Evolutionary conservation across 2,797 vertebrate genomes (phyloP).

Genomic region (Paedocypris micromegethes): DNA sequence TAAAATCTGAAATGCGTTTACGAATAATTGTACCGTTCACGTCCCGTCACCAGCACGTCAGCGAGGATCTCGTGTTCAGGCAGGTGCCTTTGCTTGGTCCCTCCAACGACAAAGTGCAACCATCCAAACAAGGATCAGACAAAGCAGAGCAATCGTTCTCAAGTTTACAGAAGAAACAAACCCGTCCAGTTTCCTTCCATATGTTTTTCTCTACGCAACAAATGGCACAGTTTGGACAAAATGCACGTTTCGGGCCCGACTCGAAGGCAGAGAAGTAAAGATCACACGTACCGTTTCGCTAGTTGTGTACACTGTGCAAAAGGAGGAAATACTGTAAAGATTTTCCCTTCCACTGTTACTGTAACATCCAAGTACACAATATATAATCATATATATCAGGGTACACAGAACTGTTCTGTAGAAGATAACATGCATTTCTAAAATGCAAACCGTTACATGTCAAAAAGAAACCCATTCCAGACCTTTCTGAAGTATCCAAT

Average conservation of each 20-base stretch:
- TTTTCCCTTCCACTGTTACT: conserved; percentile 56
- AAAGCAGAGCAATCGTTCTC: conserved; percentile 37
- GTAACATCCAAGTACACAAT: conserved; percentile 63
- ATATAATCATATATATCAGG: conserved; percentile 52
- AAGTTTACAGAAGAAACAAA: conserved; percentile 16
- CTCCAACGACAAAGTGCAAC: conserved; percentile 59
- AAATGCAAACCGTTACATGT: conserved; percentile 73
- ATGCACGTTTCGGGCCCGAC: conserved; percentile 49
- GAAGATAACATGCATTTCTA: conserved; percentile 76
- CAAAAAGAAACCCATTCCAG: conserved; percentile 54
- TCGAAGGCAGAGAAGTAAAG: conserved; percentile 48
- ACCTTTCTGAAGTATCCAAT: conserved; percentile 51
- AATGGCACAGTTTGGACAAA: conserved; percentile 69
- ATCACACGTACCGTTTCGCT: conserved; percentile 38
- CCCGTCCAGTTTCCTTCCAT: conserved; percentile 59
- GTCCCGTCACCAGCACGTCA: conserved; percentile 23
- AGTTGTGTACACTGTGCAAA: conserved; percentile 46
- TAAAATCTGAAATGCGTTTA: conserved; percentile 22
- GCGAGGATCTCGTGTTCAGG: conserved; percentile 48
- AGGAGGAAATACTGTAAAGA: conserved; percentile 42
- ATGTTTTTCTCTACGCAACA: conserved; percentile 48
- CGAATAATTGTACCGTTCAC: conserved; percentile 13
- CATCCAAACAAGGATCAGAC: conserved; percentile 56
- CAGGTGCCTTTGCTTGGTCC: conserved; percentile 62
- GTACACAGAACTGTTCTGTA: conserved; percentile 72